Evolutionary conservation across 2,113 vertebrate species (phyloP), one percentile per base, ranked within the genome.

Genomic region (Pionites leucogaster): DNA sequence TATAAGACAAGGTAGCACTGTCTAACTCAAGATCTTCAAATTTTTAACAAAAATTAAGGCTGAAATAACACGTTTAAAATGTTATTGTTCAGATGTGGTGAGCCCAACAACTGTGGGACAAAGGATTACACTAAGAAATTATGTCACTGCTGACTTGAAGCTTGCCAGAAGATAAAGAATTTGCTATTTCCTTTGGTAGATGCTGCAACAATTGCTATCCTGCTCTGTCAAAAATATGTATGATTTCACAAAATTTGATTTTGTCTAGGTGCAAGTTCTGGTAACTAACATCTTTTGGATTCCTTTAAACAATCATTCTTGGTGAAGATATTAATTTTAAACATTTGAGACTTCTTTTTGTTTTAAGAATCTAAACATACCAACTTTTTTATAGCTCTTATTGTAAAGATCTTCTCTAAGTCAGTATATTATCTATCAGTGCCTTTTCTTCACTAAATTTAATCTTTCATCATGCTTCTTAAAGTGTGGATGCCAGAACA

Each of bases 101-200:
- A 76, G 3, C 23, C 7, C 13, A 52, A 22, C 2, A 69, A 28
- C 6, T 42, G 25, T 3, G 3, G 23, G 14, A 16, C 33, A 88
- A 75, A 86, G 57, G 24, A 16, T 4, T 28, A 15, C 0, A 0
- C 3, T 44, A 44, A 77, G 2, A 52, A 69, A 52, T 46, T 74
- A 28, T 22, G 11, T 24, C 5, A 17, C 46, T 59, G 13, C 59
- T 86, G 49, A 70, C 10, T 52, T 68, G 28, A 53, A 88, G 27
- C 10, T 63, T 63, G 37, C 39, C 10, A 59, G 76, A 76, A 88
- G 6, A 8, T 24, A 68, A 82, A 77, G 44, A 64, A 28, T 64
- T 85, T 88, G 4, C 4, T 57, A 24, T 42, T 53, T 94, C 7
- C 8, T 6, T 60, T 68, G 11, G 22, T 23, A 86, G 18, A 53